These are phyloP conservation scores for Diacarnus erythraeanus DNA, from an alignment of 37 sponge, comb jelly and placozoan genomes.

Conservation along the genomic window DNA sequence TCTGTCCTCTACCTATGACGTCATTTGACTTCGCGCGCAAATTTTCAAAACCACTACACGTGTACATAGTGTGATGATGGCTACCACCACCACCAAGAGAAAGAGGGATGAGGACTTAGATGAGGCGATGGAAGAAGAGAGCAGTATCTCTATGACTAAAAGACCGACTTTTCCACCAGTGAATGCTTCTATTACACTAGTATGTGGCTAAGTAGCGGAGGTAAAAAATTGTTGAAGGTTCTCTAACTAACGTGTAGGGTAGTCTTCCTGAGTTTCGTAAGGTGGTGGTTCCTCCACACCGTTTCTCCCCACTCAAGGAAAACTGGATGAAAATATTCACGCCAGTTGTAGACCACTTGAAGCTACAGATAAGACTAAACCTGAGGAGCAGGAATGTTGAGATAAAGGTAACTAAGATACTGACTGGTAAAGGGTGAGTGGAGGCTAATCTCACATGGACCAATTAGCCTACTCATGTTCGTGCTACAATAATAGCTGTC, in stretches of 20 bases:
- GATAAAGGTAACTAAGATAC: constrained; percentile 86
- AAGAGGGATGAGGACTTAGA: constrained; percentile 27
- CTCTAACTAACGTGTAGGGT: constrained; percentile 15
- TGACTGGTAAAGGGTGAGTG: too few species aligned
- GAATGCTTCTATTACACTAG: constrained; percentile 41
- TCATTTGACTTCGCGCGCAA: neutral
- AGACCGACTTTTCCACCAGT: constrained; percentile 82
- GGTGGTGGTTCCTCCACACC: constrained; percentile 83
- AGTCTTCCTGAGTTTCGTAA: constrained; percentile 75
- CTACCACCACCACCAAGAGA: too few species aligned
- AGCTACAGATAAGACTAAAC: constrained; percentile 95
- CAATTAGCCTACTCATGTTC: too few species aligned
- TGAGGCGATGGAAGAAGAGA: constrained; percentile 13
- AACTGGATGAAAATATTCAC: constrained; percentile 99
- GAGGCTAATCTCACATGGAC: too few species aligned
- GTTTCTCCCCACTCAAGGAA: constrained; percentile 97
- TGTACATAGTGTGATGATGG: neutral
- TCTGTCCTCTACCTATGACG: neutral
- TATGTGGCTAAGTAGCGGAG: constrained; percentile 5
- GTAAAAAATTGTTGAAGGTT: neutral
- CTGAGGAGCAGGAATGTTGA: constrained; percentile 90
- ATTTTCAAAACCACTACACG: neutral
- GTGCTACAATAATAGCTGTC: too few species aligned
- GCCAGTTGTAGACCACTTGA: constrained; percentile 95
- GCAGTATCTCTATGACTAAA: constrained; percentile 6